Conservation (phyloP, 1,140 invertebrate species). For the Akabosia matsudoensis region DNA sequence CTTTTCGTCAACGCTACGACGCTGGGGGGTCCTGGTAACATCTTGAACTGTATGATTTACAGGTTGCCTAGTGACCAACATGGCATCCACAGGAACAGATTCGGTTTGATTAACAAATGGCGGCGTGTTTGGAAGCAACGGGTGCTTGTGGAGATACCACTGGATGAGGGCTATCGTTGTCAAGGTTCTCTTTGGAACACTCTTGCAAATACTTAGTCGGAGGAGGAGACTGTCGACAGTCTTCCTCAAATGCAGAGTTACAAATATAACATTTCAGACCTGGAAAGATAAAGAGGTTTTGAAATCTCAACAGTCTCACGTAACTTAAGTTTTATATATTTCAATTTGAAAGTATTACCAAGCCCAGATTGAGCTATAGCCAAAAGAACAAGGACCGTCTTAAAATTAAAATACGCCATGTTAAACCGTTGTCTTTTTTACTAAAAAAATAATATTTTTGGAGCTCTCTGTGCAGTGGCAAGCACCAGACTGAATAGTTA, state of each 20-base stretch:
- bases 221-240: slow-evolving; percentile 19
- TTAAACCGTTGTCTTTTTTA: too few relatives aligned
- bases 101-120: background rate
- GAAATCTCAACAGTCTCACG: background rate
- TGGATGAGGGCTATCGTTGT: background rate
- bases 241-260: slow-evolving; percentile 30
- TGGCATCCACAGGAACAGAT: background rate
- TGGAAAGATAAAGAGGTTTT: background rate
- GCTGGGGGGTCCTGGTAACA: background rate
- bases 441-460: too few relatives aligned
- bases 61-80: too few relatives aligned
- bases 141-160: background rate
- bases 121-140: too few relatives aligned
- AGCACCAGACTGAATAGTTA: too few relatives aligned
- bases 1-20: background rate
- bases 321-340: too few relatives aligned
- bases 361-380: too few relatives aligned
- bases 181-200: slow-evolving; percentile 11
- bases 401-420: too few relatives aligned
- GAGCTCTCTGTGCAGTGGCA: too few relatives aligned
- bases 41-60: background rate
- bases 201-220: slow-evolving; percentile 29
- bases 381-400: too few relatives aligned
- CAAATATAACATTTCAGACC: slow-evolving; percentile 39
- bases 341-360: too few relatives aligned